Evolutionary conservation across 2,888 invertebrate genomes (phyloP).

Genomic region (Drosophila putrida): DNA sequence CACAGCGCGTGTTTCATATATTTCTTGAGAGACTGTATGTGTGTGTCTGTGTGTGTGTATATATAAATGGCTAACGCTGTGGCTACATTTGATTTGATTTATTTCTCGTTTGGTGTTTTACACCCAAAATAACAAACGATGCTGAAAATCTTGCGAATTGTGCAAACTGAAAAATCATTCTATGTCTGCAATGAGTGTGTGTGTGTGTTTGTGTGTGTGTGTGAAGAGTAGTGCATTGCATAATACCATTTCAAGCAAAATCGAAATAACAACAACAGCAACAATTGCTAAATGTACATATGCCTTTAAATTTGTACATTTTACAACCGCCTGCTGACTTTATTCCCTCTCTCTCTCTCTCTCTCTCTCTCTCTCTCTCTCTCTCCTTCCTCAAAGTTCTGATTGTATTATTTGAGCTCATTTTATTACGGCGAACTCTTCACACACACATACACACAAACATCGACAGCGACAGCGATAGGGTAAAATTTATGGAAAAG

Average conservation of each 20-base stretch:
- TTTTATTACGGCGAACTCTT: conserved; percentile 40
- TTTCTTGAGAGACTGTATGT: not conserved
- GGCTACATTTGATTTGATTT: conserved; percentile 80
- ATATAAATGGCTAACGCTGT: conserved; percentile 62
- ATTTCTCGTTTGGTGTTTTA: conserved; percentile 79
- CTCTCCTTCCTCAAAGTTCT: conserved; percentile 7
- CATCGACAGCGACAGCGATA: not conserved
- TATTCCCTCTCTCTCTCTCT: not conserved
- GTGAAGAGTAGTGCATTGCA: conserved; percentile 69
- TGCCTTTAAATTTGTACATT: conserved; percentile 61
- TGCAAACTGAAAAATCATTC: conserved; percentile 68
- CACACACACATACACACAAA: conserved; percentile 21
- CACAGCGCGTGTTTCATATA: conserved; percentile 62
- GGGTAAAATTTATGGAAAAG: conserved; percentile 41
- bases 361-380: not conserved
- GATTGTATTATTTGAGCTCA: conserved; percentile 42
- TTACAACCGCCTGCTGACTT: conserved; percentile 47
- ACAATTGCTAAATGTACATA: conserved; percentile 48
- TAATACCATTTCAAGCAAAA: conserved; percentile 75
- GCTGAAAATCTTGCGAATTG: conserved; percentile 72
- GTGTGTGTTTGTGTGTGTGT: conserved; percentile 38
- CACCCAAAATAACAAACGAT: conserved; percentile 79
- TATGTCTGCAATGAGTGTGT: conserved; percentile 54
- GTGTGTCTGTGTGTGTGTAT: conserved; percentile 16
- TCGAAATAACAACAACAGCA: conserved; percentile 35